Evolutionary conservation across 2,113 vertebrate species (phyloP).

Genomic region (Gasterosteus aculeatus): DNA sequence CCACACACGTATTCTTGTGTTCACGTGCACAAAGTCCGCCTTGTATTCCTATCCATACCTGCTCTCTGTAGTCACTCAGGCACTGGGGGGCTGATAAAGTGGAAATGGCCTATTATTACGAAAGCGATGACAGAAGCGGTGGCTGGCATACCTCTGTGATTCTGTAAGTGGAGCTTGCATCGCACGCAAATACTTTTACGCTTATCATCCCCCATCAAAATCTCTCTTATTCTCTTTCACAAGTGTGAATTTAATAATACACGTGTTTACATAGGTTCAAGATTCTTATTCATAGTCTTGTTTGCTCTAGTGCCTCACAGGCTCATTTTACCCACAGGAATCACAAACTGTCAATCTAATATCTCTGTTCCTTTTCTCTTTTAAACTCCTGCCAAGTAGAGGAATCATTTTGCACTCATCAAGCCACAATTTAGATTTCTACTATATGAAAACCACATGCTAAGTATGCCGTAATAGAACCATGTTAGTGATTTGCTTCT

Average conservation of each 20-base stretch:
- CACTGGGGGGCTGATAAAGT: slow-evolving; percentile 59
- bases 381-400: not conserved
- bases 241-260: not conserved
- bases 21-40: not conserved
- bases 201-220: slow-evolving; percentile 6
- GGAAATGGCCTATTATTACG: slow-evolving; percentile 73
- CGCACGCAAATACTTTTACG: slow-evolving; percentile 5
- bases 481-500: not conserved
- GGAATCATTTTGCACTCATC: not conserved
- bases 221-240: not conserved
- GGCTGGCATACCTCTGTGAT: slow-evolving; percentile 56
- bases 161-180: slow-evolving; percentile 38
- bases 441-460: not conserved
- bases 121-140: slow-evolving; percentile 65
- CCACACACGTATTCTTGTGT: slow-evolving; percentile 27
- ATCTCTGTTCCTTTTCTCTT: not conserved
- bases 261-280: not conserved
- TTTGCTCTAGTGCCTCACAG: not conserved
- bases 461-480: not conserved
- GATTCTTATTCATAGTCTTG: not conserved
- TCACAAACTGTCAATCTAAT: not conserved
- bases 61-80: slow-evolving; percentile 20
- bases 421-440: not conserved
- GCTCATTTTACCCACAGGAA: not conserved
- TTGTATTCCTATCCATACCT: slow-evolving; percentile 19